Evolutionary conservation across 37 sponge, comb jelly and placozoan genomes (phyloP).

Genomic region (Ephydatia muelleri): DNA sequence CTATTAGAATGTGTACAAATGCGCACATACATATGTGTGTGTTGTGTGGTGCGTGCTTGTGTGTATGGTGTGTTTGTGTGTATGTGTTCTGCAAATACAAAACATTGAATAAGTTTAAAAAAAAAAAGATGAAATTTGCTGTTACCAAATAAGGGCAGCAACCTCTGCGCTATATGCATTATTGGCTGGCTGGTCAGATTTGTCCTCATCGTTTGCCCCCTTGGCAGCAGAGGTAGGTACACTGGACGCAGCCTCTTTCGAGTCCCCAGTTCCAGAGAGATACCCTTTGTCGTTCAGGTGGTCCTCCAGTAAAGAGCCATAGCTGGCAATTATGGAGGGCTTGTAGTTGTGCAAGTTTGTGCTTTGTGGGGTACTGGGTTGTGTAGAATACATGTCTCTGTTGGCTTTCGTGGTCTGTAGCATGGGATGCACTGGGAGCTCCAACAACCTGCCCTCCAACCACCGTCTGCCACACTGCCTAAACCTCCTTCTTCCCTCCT

Average conservation of each 20-base stretch:
- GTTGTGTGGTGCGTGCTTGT: neutral
- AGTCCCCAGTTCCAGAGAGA: neutral
- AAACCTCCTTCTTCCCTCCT: too few relatives aligned
- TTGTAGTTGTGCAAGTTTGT: neutral
- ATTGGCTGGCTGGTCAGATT: neutral
- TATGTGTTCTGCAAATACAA: neutral
- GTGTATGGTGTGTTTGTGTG: too few relatives aligned
- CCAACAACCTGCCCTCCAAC: too few relatives aligned
- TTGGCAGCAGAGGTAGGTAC: neutral
- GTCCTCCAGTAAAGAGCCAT: neutral
- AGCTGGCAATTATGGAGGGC: conserved; percentile 9
- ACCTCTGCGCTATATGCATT: neutral
- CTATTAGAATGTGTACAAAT: neutral
- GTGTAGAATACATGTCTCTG: neutral
- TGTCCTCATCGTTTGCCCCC: neutral
- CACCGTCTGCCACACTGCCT: too few relatives aligned
- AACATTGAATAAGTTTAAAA: neutral
- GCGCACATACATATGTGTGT: too few relatives aligned
- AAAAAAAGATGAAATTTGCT: neutral
- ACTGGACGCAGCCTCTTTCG: neutral
- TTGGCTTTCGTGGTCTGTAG: neutral
- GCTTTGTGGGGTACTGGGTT: neutral
- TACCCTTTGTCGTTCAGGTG: neutral
- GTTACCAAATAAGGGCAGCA: neutral
- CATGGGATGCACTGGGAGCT: conserved; percentile 26